Evolutionary conservation across 2,888 invertebrate species (phyloP), one percentile per base, ranked within the genome.

Genomic region (Platycheirus rosarum): DNA sequence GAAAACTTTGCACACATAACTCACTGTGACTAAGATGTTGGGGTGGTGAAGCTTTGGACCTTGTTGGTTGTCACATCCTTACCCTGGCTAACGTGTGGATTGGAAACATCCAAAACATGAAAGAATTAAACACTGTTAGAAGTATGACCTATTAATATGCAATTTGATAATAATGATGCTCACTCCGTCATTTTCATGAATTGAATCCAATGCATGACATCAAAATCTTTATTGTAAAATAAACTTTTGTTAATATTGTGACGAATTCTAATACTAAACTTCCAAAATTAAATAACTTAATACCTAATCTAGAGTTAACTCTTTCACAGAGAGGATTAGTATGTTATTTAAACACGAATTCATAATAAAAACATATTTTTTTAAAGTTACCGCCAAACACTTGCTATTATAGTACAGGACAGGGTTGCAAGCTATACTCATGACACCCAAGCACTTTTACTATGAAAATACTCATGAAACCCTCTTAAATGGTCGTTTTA

Each of bases 401-500:
- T 85, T 85, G 85, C 85, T 85, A 86, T 86, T 23, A n/a, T n/a
- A n/a, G n/a, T n/a, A n/a, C n/a, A n/a, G n/a, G 86, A 86, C 85
- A 86, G 86, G 86, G 86, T 86, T 85, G 86, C 79, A 86, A 85
- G 85, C 87, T 85, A 88, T 87, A 89, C 89, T 89, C 90, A 90
- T 86, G 90, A 86, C 88, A 88, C 88, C 88, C 87, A 87, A 88
- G 88, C 90, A 90, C 86, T 87, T 88, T 89, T 90, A 88, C 87
- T 88, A 89, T 89, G 88, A 88, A 87, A 89, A 91, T 92, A 93
- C 93, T 94, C 93, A 93, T 93, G 93, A 93, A 93, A 92, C 93
- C 93, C 94, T 93, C 93, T 92, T 86, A 89, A 87, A 85, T 87
- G 86, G 88, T 89, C 88, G 88, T 84, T 87, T 87, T 29, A 55